Percentiles rank a stretch among this genome's conserved stretches.
These are phyloP conservation scores for Tor tambroides DNA, from an alignment of 2,113 vertebrate genomes.

Conservation along the genomic window DNA sequence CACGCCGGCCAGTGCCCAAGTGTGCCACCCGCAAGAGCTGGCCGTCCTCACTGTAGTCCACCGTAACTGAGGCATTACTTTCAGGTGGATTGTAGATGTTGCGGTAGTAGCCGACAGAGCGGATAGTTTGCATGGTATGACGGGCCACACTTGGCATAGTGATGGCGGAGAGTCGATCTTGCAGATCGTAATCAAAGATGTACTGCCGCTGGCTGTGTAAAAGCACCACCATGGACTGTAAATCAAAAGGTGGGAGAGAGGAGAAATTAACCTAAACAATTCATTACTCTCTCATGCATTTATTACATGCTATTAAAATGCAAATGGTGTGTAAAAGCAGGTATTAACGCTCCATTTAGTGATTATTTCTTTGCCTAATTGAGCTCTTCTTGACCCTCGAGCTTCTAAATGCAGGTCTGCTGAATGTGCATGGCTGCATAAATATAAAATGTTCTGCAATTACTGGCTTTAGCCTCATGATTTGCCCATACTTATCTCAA, in stretches of 20 bases:
- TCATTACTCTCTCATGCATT: constrained; percentile 56
- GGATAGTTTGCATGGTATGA: constrained; percentile 98
- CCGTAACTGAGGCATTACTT: constrained; percentile 94
- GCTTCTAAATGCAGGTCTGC: constrained; percentile 76
- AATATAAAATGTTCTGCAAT: constrained; percentile 77
- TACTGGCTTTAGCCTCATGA: constrained; percentile 72
- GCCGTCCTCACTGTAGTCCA: constrained; percentile 96
- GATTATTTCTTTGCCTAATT: constrained; percentile 74
- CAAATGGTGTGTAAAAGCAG: constrained; percentile 58
- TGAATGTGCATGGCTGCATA: constrained; percentile 78
- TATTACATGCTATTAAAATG: constrained; percentile 53
- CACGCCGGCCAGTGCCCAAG: constrained; percentile 90
- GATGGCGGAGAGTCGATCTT: constrained; percentile 91
- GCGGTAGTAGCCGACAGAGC: constrained; percentile 96
- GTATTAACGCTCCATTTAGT: constrained; percentile 71
- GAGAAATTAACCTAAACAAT: constrained; percentile 44
- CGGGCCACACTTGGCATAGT: constrained; percentile 98
- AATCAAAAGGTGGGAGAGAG: background rate
- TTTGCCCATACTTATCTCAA: background rate
- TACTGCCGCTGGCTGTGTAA: constrained; percentile 98
- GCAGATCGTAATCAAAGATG: constrained; percentile 94
- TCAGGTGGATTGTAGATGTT: constrained; percentile 98
- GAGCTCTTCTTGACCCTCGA: constrained; percentile 78
- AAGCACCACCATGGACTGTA: constrained; percentile 96
- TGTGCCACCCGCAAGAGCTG: constrained; percentile 93